Base-by-base conservation (phyloP, 2,888 invertebrate genomes). In the Pheosia tremula region DNA sequence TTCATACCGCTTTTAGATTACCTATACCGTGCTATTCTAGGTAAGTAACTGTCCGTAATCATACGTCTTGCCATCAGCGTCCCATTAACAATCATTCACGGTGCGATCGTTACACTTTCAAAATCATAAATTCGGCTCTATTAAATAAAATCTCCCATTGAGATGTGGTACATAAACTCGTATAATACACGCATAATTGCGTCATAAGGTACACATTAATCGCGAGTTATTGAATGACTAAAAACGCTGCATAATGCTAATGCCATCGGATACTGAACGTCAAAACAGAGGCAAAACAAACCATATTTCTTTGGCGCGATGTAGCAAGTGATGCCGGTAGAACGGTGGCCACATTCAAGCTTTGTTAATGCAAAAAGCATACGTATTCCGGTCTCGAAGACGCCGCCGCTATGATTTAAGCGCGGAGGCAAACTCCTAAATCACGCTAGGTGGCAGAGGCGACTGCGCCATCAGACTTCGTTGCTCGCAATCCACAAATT, bases 401-500 rank as follows among this genome's bases (percentile, higher is more conserved):
- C 83, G 86, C 88, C 86, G 83, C 82, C 71, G 80, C 84, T 88
- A 91, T 91, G 91, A 91, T 91, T 90, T 90, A 91, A 88, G 86
- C 79, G 81, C 80, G 77, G 80, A 76, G 78, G 81, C 82, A 83
- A 84, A 82, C 86, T 85, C 85, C 84, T 91, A 91, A 92, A 92
- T 91, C 91, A 91, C 86, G 84, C 79, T 86, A 87, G 86, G 88
- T 86, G 86, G 85, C 87, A 83, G 82, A 83, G 82, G 80, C 84
- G 84, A 86, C 81, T 80, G 85, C 78, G 81, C 83, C 77, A 80
- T 84, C 89, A 89, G 89, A 88, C 86, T 86, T 79, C 82, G 83
- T 82, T 83, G 84, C 85, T 87, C 83, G 89, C 91, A 88, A 89
- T 90, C 90, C 91, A 84, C 90, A 89, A 92, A 93, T 91, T 91